These are phyloP conservation scores for Falco punctatus DNA, from an alignment of 2,113 vertebrate genomes.

Conservation along the genomic window DNA sequence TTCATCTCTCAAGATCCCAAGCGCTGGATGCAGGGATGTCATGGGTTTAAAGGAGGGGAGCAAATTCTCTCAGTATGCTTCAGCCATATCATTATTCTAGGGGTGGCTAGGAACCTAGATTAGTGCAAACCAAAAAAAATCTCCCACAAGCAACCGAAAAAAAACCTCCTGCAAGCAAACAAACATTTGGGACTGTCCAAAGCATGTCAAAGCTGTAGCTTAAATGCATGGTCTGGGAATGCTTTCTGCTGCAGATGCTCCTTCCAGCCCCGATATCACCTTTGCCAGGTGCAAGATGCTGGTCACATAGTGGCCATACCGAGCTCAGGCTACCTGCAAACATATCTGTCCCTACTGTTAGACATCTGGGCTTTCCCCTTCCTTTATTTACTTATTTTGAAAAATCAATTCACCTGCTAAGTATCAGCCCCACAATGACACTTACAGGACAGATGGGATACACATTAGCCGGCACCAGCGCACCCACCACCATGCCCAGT, in stretches of 20 bases:
- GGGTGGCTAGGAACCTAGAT: not conserved
- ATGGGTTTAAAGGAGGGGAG: not conserved
- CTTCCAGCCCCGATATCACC: not conserved
- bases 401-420: not conserved
- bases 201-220: not conserved
- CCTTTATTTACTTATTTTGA: not conserved
- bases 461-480: accelerated
- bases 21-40: not conserved
- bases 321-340: not conserved
- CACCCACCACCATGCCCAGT: not conserved
- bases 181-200: not conserved
- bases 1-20: not conserved
- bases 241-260: not conserved
- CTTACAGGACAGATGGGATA: not conserved
- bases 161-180: not conserved
- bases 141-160: not conserved
- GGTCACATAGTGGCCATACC: accelerated
- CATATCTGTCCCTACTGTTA: not conserved
- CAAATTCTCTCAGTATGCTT: not conserved
- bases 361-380: not conserved
- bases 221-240: accelerated
- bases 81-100: not conserved
- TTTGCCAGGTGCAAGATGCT: not conserved
- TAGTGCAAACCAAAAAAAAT: not conserved
- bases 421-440: not conserved